Evolutionary conservation across 2,113 vertebrate genomes (phyloP).

Genomic region (Microcebus ravelobensis): DNA sequence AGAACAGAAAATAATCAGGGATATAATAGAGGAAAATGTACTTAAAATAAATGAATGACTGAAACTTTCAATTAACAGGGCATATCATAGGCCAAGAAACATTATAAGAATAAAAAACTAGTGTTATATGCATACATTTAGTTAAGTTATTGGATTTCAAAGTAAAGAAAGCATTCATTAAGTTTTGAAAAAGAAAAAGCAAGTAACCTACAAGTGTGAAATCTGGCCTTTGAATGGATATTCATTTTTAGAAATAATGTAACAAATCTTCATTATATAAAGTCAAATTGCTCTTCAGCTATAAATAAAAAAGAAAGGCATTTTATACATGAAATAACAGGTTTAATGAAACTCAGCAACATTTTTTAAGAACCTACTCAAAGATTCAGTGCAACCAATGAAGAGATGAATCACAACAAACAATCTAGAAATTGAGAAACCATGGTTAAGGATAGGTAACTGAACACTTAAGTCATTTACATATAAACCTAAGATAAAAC

Average conservation of each 20-base stretch:
- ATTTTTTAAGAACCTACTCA: background rate
- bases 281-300: background rate
- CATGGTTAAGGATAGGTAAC: background rate
- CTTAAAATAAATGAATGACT: background rate
- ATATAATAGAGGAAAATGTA: background rate
- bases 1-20: slow-evolving; percentile 33
- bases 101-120: background rate
- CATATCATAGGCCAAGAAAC: background rate
- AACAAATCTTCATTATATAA: background rate
- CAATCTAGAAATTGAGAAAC: background rate
- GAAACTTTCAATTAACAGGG: background rate
- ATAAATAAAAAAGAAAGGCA: background rate
- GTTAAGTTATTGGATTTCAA: background rate
- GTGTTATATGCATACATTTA: background rate
- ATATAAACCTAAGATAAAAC: background rate
- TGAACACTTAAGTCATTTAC: background rate
- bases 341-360: background rate
- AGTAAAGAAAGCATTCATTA: background rate
- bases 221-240: background rate
- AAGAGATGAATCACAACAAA: background rate
- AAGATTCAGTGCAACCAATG: background rate
- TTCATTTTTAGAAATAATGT: background rate
- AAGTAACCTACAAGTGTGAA: background rate
- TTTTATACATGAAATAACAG: background rate
- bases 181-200: background rate